phyloP scores from a whole-genome alignment of 1,140 invertebrate species.

The Ladona fulva region DNA sequence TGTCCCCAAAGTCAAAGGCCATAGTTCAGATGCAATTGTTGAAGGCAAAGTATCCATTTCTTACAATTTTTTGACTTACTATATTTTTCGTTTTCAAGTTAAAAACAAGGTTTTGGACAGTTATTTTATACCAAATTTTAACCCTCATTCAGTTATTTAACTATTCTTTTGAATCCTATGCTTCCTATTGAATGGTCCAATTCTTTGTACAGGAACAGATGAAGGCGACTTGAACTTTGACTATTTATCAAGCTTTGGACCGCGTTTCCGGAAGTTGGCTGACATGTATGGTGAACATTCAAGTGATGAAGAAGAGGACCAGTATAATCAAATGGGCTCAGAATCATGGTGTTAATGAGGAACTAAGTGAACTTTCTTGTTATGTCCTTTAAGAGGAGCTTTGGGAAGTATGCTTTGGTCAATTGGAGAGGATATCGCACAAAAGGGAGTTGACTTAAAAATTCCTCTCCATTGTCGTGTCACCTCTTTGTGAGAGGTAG shows the following conservation, averaged over 20 bases:
- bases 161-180: conserved; percentile 5
- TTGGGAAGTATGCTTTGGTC: neutral
- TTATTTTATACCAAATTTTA: neutral
- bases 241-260: conserved; percentile 92
- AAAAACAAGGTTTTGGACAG: too few relatives aligned
- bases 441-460: neutral
- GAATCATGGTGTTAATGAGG: conserved; percentile 20
- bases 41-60: too few relatives aligned
- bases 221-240: conserved; percentile 94
- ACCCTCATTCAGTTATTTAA: conserved; percentile 5
- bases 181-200: neutral
- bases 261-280: conserved; percentile 89
- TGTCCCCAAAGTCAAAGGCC: too few relatives aligned
- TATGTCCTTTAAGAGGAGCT: neutral
- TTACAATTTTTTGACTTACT: too few relatives aligned
- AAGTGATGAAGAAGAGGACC: conserved; percentile 64
- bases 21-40: too few relatives aligned
- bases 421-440: neutral
- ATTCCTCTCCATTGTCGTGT: neutral
- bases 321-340: conserved; percentile 25
- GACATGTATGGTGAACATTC: conserved; percentile 94
- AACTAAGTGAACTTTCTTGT: neutral
- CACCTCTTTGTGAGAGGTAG: neutral
- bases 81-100: too few relatives aligned
- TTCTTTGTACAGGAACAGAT: conserved; percentile 58